Base-by-base conservation (phyloP, 2,113 vertebrate species). In the Daboia siamensis region DNA sequence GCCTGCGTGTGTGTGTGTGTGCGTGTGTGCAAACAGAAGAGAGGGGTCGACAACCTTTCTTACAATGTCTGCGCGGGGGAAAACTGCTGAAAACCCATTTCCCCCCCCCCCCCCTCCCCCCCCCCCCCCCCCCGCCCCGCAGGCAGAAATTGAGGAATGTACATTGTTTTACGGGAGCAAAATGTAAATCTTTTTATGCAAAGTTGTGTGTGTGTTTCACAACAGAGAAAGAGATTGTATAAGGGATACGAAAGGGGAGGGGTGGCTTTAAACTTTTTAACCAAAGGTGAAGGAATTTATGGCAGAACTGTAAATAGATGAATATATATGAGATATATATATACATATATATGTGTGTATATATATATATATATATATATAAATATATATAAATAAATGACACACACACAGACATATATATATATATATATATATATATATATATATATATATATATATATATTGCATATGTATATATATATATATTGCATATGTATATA, bases 221-320 rank as follows among this genome's bases (percentile, higher is more conserved):
- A 96, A 96, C 98, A 97, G 94, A 97, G 33, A 97, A 95, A 97
- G 96, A 95, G 96, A 93, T 97, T 97, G 90, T 48, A 98, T 98
- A 97, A 97, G 97, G 96, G 98, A 97, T 98, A 97, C 96, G 98
- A 90, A 51, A 24, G 69, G 97, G 98, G 98, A 98, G 97, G 97
- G 97, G 48, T 97, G 98, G 98, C 98, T 98, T 98, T 12, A 69
- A 98, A 98, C 97, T 98, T 98, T 98, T 98, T 98, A 98, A 98
- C 98, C 98, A 98, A 98, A 98, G 98, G 98, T 98, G 97, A 98
- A 96, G 97, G 97, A 98, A 98, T 98, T 98, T 98, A 97, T 98
- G 97, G 97, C 97, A 98, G 97, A 98, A 96, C 98, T 98, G 98
- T 98, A 98, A 97, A 98, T 98, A 98, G 98, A 97, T 98, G 97